phyloP scores from a whole-genome alignment of 1,140 invertebrate species.

The Ceratitis capitata region DNA sequence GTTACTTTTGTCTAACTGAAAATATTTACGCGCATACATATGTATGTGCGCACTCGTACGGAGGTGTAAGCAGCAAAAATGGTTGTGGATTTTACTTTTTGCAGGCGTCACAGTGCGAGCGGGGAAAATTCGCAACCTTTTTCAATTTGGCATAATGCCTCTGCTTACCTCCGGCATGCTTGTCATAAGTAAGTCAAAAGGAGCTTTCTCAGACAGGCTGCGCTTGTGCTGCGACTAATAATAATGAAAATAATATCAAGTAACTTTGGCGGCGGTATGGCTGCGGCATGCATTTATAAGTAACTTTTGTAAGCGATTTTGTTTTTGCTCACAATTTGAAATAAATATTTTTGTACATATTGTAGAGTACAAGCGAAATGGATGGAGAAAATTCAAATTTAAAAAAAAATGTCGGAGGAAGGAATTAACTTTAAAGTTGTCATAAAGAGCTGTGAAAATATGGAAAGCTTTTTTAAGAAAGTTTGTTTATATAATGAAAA shows the following conservation, averaged over 20 bases:
- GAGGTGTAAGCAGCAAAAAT: background rate
- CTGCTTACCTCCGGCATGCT: background rate
- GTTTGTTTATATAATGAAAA: no score
- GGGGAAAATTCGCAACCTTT: background rate
- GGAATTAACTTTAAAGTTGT: no score
- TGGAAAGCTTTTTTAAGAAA: no score
- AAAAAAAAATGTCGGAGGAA: no score
- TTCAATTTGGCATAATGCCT: slow-evolving; percentile 1
- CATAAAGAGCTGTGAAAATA: no score
- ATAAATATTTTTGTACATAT: background rate
- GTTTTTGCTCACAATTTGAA: background rate
- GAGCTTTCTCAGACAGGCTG: background rate
- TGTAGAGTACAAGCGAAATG: no score
- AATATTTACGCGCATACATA: background rate
- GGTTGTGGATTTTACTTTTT: background rate
- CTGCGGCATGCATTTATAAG: background rate
- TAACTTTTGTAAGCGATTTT: background rate
- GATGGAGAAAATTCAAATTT: no score
- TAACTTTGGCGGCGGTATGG: background rate
- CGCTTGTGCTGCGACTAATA: background rate
- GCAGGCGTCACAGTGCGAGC: background rate
- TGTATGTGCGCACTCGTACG: no score
- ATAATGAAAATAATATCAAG: slow-evolving; percentile 28
- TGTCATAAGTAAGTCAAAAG: background rate
- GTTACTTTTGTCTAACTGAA: background rate